A percentile compares a stretch with the other conserved stretches of the same genome.
phyloP scores from a whole-genome alignment of 1,140 invertebrate genomes.

The Zaprionus nigranus region DNA sequence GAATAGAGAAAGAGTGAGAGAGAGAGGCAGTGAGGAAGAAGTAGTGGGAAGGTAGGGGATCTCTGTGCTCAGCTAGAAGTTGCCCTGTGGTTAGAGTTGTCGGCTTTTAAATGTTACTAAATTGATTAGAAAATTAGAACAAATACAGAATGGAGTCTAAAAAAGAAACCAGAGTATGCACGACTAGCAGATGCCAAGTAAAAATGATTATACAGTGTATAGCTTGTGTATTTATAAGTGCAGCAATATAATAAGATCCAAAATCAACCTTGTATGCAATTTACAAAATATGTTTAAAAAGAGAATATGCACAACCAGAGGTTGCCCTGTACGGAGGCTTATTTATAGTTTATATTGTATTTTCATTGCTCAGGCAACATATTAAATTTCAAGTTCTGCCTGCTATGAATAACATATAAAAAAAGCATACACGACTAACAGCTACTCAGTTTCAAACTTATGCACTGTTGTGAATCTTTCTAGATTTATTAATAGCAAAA shows the following conservation, averaged over 20 bases:
- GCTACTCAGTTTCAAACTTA: neutral
- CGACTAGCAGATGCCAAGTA: neutral
- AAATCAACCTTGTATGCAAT: too few species aligned
- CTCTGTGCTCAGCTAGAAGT: neutral
- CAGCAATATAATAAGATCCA: neutral
- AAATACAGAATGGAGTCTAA: neutral
- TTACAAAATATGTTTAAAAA: too few species aligned
- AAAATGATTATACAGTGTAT: neutral
- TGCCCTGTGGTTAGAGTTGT: slow-evolving; percentile 1
- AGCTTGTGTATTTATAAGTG: neutral
- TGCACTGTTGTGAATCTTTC: neutral
- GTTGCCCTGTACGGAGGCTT: too few species aligned
- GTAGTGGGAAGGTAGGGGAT: neutral
- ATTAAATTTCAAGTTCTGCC: too few species aligned
- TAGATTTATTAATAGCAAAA: too few species aligned
- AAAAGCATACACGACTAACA: neutral
- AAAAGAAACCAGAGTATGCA: neutral
- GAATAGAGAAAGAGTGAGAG: too few species aligned
- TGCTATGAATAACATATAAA: too few species aligned
- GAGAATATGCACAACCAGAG: too few species aligned
- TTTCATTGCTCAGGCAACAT: too few species aligned
- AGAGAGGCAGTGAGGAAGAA: too few species aligned
- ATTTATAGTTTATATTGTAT: too few species aligned
- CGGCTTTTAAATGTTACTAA: neutral
- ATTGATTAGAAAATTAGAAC: slow-evolving; percentile 5